phyloP scores from a whole-genome alignment of 2,113 vertebrate species.

The Vidua chalybeata region DNA sequence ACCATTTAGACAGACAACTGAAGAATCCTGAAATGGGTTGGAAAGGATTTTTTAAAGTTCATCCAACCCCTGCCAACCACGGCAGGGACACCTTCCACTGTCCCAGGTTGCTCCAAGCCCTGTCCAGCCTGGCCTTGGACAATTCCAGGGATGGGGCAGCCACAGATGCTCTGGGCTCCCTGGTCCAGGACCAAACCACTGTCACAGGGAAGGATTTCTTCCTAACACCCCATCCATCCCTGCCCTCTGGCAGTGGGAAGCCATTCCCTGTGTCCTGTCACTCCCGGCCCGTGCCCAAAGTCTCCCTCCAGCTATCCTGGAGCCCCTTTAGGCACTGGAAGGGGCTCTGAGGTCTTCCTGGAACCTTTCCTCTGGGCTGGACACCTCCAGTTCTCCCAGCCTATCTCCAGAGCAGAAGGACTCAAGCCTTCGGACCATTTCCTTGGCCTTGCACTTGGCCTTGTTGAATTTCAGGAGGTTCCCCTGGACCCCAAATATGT shows the following conservation, averaged over 20 bases:
- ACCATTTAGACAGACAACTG: background rate
- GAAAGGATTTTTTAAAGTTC: background rate
- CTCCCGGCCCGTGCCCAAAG: background rate
- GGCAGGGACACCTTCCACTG: background rate
- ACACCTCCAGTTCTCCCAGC: background rate
- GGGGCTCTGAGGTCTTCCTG: background rate
- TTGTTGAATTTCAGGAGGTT: background rate
- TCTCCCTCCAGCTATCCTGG: background rate
- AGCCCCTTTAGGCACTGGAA: background rate
- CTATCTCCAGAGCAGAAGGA: background rate
- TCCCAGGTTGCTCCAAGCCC: background rate
- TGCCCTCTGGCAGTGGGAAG: background rate
- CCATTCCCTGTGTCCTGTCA: background rate
- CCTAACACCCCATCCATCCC: background rate
- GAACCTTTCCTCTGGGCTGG: background rate
- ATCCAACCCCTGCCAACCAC: background rate
- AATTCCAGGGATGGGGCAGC: background rate
- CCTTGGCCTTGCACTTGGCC: background rate
- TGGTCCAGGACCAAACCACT: background rate
- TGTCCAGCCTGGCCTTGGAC: fast-evolving
- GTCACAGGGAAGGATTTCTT: background rate
- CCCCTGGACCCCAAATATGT: background rate
- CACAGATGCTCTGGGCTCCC: background rate
- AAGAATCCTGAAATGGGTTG: background rate
- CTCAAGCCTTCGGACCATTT: background rate